phyloP scores from a whole-genome alignment of 2,797 vertebrate genomes.

The Saxicola maurus region DNA sequence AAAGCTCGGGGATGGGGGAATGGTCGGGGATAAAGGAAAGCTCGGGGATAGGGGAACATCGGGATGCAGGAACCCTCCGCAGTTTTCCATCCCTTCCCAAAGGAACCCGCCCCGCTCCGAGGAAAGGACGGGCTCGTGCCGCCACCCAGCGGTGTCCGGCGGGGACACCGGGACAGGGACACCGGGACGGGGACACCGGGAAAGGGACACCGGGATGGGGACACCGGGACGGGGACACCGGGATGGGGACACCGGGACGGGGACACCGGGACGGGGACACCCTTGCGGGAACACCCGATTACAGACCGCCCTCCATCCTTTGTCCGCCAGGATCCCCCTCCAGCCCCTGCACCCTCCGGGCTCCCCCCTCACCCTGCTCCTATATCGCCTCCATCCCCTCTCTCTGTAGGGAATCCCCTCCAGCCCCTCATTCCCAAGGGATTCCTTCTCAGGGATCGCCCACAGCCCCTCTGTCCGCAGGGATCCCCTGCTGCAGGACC shows the following conservation, averaged over 20 bases:
- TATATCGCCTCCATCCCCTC: no score
- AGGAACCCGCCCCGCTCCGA: rapidly evolving
- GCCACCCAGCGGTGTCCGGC: neutral
- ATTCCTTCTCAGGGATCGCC: neutral
- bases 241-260: neutral
- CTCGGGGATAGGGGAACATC: no score
- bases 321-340: neutral
- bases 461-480: neutral
- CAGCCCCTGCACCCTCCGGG: neutral
- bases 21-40: no score
- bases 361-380: neutral
- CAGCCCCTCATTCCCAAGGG: neutral
- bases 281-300: no score
- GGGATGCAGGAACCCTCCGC: no score
- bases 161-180: neutral
- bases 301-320: rapidly evolving
- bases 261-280: neutral
- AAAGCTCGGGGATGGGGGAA: no score
- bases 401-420: no score
- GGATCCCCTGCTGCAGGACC: neutral
- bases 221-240: neutral
- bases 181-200: neutral
- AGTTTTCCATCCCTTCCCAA: neutral
- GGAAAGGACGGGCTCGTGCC: neutral
- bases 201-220: neutral